A percentile compares a stretch with the other conserved stretches of the same genome.
phyloP scores from a whole-genome alignment of 2,113 vertebrate genomes.

The Toxotes jaculatrix region DNA sequence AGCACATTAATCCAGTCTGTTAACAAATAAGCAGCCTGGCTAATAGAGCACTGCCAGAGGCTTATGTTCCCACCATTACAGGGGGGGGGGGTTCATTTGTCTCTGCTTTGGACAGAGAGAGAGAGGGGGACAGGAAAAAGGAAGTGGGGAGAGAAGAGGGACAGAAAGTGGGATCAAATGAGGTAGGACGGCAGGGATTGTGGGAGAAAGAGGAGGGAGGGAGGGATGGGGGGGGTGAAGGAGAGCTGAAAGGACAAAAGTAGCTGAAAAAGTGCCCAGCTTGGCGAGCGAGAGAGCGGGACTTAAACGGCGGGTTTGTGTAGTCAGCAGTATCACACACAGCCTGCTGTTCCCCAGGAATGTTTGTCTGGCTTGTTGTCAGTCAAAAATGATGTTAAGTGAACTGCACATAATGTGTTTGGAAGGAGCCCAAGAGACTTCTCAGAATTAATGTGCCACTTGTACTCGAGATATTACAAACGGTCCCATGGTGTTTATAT shows the following conservation, averaged over 20 bases:
- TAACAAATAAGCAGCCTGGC: constrained; percentile 80
- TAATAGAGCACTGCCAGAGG: constrained; percentile 76
- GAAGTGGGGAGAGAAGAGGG: not conserved
- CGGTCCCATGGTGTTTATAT: not conserved
- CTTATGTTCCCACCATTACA: constrained; percentile 71
- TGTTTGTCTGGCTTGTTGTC: constrained; percentile 53
- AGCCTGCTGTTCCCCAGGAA: constrained; percentile 53
- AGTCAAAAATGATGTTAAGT: constrained; percentile 58
- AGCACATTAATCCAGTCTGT: constrained; percentile 77
- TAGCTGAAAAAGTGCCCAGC: constrained; percentile 49
- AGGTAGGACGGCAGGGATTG: constrained; percentile 24
- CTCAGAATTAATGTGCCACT: constrained; percentile 19
- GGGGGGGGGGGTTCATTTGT: constrained; percentile 71
- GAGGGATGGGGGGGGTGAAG: not conserved
- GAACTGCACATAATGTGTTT: constrained; percentile 52
- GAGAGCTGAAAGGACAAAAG: constrained; percentile 60
- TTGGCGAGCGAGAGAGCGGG: constrained; percentile 48
- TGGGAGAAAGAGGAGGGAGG: not conserved
- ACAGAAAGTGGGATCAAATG: constrained; percentile 30
- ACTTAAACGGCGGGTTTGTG: constrained; percentile 53
- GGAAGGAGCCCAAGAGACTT: constrained; percentile 42
- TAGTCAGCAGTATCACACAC: constrained; percentile 69
- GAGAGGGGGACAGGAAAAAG: not conserved
- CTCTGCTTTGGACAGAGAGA: constrained; percentile 54
- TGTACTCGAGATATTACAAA: constrained; percentile 33